A percentile compares a stretch with the other conserved stretches of the same genome.
Evolutionary conservation across 2,113 vertebrate genomes (phyloP).

Genomic region (Polypterus bichir): DNA sequence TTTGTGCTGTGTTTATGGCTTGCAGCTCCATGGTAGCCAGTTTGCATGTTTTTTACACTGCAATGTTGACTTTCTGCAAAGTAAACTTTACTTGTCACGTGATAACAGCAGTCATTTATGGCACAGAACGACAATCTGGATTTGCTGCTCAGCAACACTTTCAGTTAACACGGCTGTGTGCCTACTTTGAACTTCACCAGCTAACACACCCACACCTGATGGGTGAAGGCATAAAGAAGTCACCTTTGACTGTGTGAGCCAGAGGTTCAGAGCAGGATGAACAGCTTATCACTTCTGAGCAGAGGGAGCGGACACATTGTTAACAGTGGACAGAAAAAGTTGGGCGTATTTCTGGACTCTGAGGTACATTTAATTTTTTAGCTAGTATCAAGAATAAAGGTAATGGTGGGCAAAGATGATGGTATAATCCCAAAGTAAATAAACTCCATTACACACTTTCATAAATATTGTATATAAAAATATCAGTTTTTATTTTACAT

Average conservation of each 20-base stretch:
- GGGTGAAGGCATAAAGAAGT: background rate
- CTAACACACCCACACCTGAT: background rate
- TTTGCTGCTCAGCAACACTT: background rate
- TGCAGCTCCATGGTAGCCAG: background rate
- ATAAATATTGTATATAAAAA: too few relatives aligned
- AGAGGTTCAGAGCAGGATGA: background rate
- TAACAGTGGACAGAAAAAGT: background rate
- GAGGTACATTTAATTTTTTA: background rate
- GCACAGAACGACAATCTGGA: background rate
- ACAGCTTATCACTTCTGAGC: background rate
- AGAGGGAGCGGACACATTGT: background rate
- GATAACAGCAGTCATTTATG: background rate
- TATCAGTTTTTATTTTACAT: too few relatives aligned
- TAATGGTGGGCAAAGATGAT: too few relatives aligned
- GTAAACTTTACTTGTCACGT: background rate
- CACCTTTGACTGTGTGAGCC: background rate
- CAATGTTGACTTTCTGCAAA: background rate
- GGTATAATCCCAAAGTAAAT: too few relatives aligned
- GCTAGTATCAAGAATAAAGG: too few relatives aligned
- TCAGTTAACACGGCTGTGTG: background rate
- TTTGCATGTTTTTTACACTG: background rate
- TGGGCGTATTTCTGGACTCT: background rate
- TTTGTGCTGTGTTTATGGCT: too few relatives aligned
- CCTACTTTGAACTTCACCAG: too few relatives aligned
- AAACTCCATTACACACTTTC: too few relatives aligned